Base-by-base conservation (phyloP, 92 coral and sea anemone species). In the Parazoanthus darwini region DNA sequence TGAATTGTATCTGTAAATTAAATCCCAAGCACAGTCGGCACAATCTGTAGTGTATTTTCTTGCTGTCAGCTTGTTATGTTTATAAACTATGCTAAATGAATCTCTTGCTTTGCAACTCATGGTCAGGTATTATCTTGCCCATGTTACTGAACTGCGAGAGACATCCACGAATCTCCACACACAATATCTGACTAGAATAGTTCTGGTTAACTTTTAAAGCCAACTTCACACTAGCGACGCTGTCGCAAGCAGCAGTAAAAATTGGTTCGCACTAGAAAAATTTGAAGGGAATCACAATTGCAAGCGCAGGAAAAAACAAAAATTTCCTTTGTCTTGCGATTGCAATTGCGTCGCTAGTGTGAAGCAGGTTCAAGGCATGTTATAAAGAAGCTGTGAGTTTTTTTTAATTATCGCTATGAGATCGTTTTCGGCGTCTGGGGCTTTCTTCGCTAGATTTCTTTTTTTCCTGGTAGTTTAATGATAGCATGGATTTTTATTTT, bases 31-130 rank as follows among this genome's bases (percentile, higher is more conserved):
- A 83, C 87, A 83, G 87, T 83, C 87, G 78, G 87, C 87, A 68
- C 87, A 84, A 85, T 91, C 78, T 79, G 59, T 91, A 65, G 91
- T 89, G 63, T 51, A 37, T 25, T 23, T 82, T 20, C 71, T 91
- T 67, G 74, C 91, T 4, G 9, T 10, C 9, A 85, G 89, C 82
- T 89, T 88, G 80, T 91, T 82, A 46, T 74, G 5, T 74, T 22
- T 7, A 65, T 10, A 80, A 44, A 87, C 93, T 91, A 91, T 90
- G 92, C 92, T 15, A 90, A 29, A 90, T 23, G 25, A 14, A 80
- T 79, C 23, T 50, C 89, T 87, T 88, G 91, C 91, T 89, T 91
- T 91, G 94, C 98, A 94, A 93, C 95, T 72, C 95, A 93, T 89
- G 85, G 88, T 89, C 94, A 84, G 81, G 75, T 77, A 77, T 80